phyloP scores from a whole-genome alignment of 1,140 invertebrate genomes.

The Streblospio benedicti region DNA sequence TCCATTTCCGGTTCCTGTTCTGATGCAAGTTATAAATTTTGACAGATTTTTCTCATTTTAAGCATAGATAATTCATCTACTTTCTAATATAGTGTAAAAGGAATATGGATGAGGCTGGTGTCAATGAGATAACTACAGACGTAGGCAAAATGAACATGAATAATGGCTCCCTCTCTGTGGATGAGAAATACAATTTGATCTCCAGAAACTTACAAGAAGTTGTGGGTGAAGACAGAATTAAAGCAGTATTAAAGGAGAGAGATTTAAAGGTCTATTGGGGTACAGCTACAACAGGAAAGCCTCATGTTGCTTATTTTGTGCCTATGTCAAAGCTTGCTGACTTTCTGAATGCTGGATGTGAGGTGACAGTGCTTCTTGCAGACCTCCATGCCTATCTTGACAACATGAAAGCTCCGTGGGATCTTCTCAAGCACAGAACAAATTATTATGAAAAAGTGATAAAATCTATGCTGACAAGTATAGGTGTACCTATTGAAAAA shows the following conservation, averaged over 20 bases:
- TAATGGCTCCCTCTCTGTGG: too few species aligned
- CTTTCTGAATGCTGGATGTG: constrained; percentile 87
- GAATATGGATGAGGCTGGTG: too few species aligned
- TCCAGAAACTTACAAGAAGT: constrained; percentile 73
- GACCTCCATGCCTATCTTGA: constrained; percentile 98
- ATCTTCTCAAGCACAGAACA: constrained; percentile 72
- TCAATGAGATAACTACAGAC: too few species aligned
- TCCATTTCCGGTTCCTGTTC: too few species aligned
- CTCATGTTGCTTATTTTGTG: constrained; percentile 98
- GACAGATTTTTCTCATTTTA: too few species aligned
- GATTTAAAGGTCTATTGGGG: constrained; percentile 98
- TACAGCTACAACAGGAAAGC: constrained; percentile 95
- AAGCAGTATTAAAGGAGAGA: constrained; percentile 67
- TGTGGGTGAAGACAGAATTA: constrained; percentile 86
- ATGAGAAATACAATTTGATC: too few species aligned
- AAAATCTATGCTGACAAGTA: constrained; percentile 86
- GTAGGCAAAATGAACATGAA: too few species aligned
- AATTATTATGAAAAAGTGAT: constrained; percentile 93
- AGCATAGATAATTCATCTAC: too few species aligned
- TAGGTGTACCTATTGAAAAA: constrained; percentile 89
- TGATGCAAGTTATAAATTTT: too few species aligned
- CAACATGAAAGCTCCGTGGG: constrained; percentile 99
- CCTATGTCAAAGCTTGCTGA: constrained; percentile 98
- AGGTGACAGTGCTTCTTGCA: constrained; percentile 94
- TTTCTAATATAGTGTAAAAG: too few species aligned